phyloP scores from a whole-genome alignment of 2,888 invertebrate species.

The Platypus cylindrus region DNA sequence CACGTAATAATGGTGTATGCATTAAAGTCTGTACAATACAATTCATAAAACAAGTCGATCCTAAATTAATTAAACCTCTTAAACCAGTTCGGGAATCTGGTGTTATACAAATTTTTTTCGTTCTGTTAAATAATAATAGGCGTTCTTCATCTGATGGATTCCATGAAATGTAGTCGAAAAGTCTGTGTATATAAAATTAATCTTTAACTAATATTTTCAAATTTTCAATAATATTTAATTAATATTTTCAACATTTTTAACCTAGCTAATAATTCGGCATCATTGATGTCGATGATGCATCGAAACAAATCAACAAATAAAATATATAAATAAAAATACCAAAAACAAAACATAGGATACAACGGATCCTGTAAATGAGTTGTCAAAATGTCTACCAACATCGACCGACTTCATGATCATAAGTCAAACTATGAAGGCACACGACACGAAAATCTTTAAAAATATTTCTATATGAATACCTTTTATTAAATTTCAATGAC shows the following conservation, averaged over 20 bases:
- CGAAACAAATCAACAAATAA: too few species aligned
- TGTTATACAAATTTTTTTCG: conserved; percentile 65
- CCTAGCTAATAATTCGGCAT: too few species aligned
- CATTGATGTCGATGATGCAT: too few species aligned
- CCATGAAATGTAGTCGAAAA: conserved; percentile 57
- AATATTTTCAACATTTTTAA: too few species aligned
- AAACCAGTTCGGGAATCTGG: conserved; percentile 79
- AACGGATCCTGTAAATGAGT: conserved; percentile 2
- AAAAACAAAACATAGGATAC: too few species aligned
- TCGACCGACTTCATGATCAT: not conserved
- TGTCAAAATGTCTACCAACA: not conserved
- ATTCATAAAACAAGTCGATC: conserved; percentile 98
- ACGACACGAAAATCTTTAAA: too few species aligned
- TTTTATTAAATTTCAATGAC: conserved; percentile 28
- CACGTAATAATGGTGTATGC: conserved; percentile 86
- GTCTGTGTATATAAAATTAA: conserved; percentile 16
- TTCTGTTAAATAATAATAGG: conserved; percentile 59
- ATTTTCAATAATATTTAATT: too few species aligned
- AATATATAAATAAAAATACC: too few species aligned
- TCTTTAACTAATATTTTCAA: too few species aligned
- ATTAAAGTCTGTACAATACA: conserved; percentile 92
- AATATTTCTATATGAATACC: conserved; percentile 14
- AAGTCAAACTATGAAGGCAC: too few species aligned
- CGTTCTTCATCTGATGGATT: conserved; percentile 66
- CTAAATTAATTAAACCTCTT: conserved; percentile 87